Conservation (phyloP, 2,797 vertebrate species). For the Babyrousa celebensis region DNA sequence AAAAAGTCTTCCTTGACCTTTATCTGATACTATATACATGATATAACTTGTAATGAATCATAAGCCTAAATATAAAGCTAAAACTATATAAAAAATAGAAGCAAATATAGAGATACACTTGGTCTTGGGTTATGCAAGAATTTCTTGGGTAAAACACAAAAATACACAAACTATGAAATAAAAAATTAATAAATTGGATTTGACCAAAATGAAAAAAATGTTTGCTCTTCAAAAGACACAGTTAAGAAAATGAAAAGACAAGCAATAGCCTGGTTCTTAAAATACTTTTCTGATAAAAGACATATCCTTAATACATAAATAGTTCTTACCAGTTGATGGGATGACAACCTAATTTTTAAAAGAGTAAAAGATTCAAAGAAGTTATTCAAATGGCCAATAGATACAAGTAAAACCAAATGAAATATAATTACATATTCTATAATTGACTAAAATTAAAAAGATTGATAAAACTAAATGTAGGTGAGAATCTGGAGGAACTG, state of each 20-base stretch:
- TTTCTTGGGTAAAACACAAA: slow-evolving; percentile 53
- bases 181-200: slow-evolving; percentile 41
- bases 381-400: background rate
- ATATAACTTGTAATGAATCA: background rate
- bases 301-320: background rate
- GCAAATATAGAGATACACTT: background rate
- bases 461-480: background rate
- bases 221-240: slow-evolving; percentile 1
- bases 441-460: background rate
- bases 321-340: background rate
- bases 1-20: background rate
- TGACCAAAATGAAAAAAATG: background rate
- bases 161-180: background rate
- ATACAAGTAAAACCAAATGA: background rate
- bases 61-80: background rate
- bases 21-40: background rate
- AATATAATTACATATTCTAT: background rate
- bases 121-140: background rate
- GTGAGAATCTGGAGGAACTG: background rate
- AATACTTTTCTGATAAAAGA: background rate
- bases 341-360: background rate
- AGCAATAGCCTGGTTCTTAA: background rate
- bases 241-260: background rate
- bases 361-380: background rate
- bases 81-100: background rate